Evolutionary conservation across 2,113 vertebrate species (phyloP).

Genomic region (Ammodytes marinus): DNA sequence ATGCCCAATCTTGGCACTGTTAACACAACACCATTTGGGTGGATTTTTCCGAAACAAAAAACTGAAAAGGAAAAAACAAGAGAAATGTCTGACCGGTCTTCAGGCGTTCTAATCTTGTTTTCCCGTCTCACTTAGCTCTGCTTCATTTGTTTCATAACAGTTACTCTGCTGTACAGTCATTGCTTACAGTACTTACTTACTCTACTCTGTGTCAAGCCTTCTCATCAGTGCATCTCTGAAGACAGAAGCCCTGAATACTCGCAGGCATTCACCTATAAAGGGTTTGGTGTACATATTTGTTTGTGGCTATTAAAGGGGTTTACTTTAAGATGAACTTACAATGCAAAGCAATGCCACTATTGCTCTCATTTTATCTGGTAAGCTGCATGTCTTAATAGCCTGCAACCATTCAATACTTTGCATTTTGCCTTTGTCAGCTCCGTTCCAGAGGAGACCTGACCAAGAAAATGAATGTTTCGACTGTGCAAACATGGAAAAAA

Average conservation of each 20-base stretch:
- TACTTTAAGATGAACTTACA: conserved; percentile 45
- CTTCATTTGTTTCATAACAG: conserved; percentile 57
- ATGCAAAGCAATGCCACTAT: conserved; percentile 60
- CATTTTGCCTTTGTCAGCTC: conserved; percentile 77
- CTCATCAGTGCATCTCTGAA: conserved; percentile 49
- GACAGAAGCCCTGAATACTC: conserved; percentile 38
- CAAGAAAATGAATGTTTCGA: conserved; percentile 76
- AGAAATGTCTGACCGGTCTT: conserved; percentile 29
- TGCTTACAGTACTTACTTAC: conserved; percentile 65
- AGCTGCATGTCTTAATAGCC: conserved; percentile 82
- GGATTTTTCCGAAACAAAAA: conserved; percentile 47
- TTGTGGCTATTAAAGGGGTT: conserved; percentile 59
- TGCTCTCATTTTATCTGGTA: conserved; percentile 62
- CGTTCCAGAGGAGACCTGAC: conserved; percentile 58
- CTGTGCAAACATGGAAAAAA: conserved; percentile 56
- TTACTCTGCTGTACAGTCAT: conserved; percentile 71
- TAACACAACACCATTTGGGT: conserved; percentile 22
- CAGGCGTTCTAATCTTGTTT: conserved; percentile 33
- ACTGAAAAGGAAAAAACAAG: conserved; percentile 7
- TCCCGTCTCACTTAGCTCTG: conserved; percentile 34
- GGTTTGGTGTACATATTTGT: conserved; percentile 74
- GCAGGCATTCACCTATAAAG: conserved; percentile 30
- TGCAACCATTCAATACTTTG: conserved; percentile 65
- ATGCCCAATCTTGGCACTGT: conserved; percentile 12
- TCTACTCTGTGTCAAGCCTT: conserved; percentile 65